Base-by-base conservation (phyloP, 2,113 vertebrate species). In the Numida meleagris region DNA sequence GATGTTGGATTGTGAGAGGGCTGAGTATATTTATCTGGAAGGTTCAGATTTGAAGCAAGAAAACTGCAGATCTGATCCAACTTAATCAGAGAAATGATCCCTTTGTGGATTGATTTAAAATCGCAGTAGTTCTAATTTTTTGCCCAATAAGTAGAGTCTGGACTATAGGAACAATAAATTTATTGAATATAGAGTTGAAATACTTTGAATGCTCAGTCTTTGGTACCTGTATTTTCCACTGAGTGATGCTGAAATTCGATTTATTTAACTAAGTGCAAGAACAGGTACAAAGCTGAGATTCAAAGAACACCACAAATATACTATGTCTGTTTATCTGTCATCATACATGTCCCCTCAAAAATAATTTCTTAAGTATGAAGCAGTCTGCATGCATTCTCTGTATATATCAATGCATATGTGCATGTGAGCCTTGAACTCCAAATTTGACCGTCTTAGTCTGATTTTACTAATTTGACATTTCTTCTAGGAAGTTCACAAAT, bases 61-160 rank as follows among this genome's bases (percentile, higher is more conserved):
- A 91, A 96, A 45, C 33, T 80, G 78, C 43, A 90, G 42, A 53
- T 86, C 40, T 77, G 34, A 85, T 96, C 62, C 84, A 25, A 91
- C 91, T 90, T 83, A 83, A 38, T 81, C 74, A 87, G 40, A 92
- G 34, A 78, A 81, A 51, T 65, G 4, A 93, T 80, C 33, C 95
- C 29, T 92, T 78, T 88, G 88, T 88, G 76, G 68, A 83, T 75
- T 19, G 42, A 86, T 83, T 93, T 93, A 77, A 92, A 78, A 74
- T 72, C 65, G 57, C 31, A 75, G 65, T 55, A 74, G 61, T 24
- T 61, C 40, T 68, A 89, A 67, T 50, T 80, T 78, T 53, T 42
- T 61, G 10, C 43, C 40, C 8, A 5, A n/a, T 72, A 85, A 82
- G 42, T 83, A 84, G 58, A 36, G 34, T 59, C 51, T 79, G 63